A percentile compares a stretch with the other conserved stretches of the same genome.
Evolutionary conservation across 1,140 invertebrate species (phyloP).

Genomic region (Drosophila sp.): DNA sequence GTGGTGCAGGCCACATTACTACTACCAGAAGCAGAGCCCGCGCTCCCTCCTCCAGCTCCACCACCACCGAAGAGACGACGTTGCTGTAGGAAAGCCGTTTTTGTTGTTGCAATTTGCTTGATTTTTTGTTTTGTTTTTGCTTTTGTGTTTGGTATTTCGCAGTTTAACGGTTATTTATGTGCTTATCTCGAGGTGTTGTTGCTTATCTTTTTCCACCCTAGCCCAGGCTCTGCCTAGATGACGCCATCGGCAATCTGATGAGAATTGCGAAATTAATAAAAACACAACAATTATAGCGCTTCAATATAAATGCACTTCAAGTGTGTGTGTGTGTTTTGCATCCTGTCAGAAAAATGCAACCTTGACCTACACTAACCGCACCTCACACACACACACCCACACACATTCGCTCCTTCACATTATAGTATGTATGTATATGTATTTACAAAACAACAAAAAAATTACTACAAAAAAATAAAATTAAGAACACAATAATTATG

Average conservation of each 20-base stretch:
- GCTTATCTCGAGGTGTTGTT: conserved; percentile 15
- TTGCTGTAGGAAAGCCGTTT: conserved; percentile 73
- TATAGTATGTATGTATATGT: not conserved
- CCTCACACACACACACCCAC: not conserved
- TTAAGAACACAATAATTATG: not conserved
- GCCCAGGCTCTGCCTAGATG: not conserved
- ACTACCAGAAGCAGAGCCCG: not conserved
- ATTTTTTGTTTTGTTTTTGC: conserved; percentile 3
- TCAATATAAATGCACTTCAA: conserved; percentile 10
- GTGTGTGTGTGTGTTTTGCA: conserved; percentile 3
- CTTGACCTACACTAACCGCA: conserved; percentile 7
- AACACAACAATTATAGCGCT: conserved; percentile 35
- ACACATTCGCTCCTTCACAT: not conserved
- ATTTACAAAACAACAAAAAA: too few relatives aligned
- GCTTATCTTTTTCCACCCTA: not conserved
- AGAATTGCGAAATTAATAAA: not conserved
- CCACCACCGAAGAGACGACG: conserved; percentile 69
- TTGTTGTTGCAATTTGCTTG: conserved; percentile 45
- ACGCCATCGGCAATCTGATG: conserved; percentile 3
- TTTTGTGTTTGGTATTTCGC: not conserved
- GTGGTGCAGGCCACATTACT: conserved; percentile 40
- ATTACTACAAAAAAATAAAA: not conserved
- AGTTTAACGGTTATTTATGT: conserved; percentile 14
- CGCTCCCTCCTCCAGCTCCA: not conserved
- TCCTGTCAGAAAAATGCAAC: conserved; percentile 8